A percentile compares a stretch with the other conserved stretches of the same genome.
These are phyloP conservation scores for Chrysomela aeneicollis DNA, from an alignment of 2,888 invertebrate species.

Conservation along the genomic window DNA sequence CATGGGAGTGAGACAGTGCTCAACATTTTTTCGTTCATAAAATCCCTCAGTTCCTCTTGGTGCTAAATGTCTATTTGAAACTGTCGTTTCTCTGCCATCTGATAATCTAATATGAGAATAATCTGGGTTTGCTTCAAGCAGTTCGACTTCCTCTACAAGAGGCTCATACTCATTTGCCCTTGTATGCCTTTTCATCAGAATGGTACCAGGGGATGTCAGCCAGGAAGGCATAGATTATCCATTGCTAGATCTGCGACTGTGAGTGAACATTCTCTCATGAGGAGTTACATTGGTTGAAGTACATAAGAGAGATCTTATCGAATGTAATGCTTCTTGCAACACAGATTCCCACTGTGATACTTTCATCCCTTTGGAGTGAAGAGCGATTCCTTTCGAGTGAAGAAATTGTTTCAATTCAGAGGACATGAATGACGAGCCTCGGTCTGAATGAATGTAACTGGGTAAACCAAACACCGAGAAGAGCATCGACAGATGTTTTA, in stretches of 20 bases:
- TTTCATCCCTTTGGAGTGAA: too few species aligned
- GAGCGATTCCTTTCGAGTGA: slow-evolving; percentile 29
- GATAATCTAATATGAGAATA: slow-evolving; percentile 31
- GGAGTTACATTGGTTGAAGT: too few species aligned
- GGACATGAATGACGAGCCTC: slow-evolving; percentile 30
- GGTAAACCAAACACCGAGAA: slow-evolving; percentile 33
- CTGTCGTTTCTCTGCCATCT: slow-evolving; percentile 34
- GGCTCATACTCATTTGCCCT: slow-evolving; percentile 36
- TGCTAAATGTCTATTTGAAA: slow-evolving; percentile 32
- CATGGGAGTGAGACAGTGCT: too few species aligned
- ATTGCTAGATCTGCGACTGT: slow-evolving; percentile 6
- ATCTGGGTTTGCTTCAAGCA: slow-evolving; percentile 37
- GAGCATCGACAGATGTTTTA: slow-evolving; percentile 25
- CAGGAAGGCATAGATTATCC: slow-evolving; percentile 37
- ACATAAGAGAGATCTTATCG: too few species aligned
- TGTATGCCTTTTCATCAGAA: slow-evolving; percentile 31
- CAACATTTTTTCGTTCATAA: too few species aligned
- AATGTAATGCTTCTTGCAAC: too few species aligned
- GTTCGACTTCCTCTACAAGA: slow-evolving; percentile 40
- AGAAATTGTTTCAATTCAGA: slow-evolving; percentile 31
- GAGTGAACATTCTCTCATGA: too few species aligned
- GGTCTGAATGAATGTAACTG: slow-evolving; percentile 38
- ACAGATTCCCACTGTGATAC: too few species aligned
- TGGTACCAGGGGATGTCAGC: slow-evolving; percentile 35
- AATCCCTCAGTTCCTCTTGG: not conserved